Evolutionary conservation across 2,113 vertebrate genomes (phyloP), one percentile per base, ranked within the genome.

Genomic region (Ploceus nigricollis): DNA sequence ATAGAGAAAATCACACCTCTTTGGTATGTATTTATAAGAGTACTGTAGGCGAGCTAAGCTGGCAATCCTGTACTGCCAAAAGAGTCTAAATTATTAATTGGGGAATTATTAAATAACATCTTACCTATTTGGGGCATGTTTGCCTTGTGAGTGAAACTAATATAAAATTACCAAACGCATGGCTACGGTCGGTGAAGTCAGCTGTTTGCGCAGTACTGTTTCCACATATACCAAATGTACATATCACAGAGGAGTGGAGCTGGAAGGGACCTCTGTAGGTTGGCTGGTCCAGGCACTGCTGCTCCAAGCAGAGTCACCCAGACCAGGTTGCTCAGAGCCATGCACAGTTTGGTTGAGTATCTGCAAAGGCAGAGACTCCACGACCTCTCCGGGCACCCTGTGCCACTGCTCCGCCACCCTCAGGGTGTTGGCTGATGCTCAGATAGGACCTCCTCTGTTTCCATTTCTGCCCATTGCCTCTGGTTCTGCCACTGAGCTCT

Each of bases 171-270:
- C 27, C 69, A 57, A 82, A 64, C 17, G 37, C 44, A 12, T 20
- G 57, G 15, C 53, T 79, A 1, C 0, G 0, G 1, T 58, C 1
- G 2, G 51, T 47, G 30, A 53, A 81, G 70, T 71, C 81, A 82
- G 42, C 24, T 85, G 7, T 75, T 81, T 47, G 47, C 42, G 31
- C 28, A 35, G n/a, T 11, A 22, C 21, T 57, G 13, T 75, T 91
- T 63, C 48, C 19, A 53, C 28, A 68, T 10, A 23, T 4, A 69
- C 21, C n/a, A 50, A 66, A 81, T 13, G 14, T 53, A 39, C 8
- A 1, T 19, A 50, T 16, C 15, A 61, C 40, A 57, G 71, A 56
- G 14, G 3, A 35, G 10, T 2, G 66, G 33, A 58, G 48, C 45
- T 92, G 28, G 28, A 44, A 69, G 44, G 48, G 8, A 47, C 28